Base-by-base conservation (phyloP, 2,888 invertebrate species). In the Brachyopa scutellaris region DNA sequence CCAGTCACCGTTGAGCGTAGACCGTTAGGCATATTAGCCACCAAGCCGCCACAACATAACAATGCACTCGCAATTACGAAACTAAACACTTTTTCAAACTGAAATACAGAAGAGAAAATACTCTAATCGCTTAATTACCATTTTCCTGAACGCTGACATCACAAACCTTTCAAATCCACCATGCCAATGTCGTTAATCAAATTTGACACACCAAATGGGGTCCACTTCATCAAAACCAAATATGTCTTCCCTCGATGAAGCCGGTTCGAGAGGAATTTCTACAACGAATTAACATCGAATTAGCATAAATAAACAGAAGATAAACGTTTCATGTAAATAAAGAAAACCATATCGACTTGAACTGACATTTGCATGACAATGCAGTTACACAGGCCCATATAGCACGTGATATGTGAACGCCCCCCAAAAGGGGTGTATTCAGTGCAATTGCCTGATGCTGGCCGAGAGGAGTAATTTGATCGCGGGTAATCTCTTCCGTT, bases 61-160 rank as follows among this genome's bases (percentile, higher is more conserved):
- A 51, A 42, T 53, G 67, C 55, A 45, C 33, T 53, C 13, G 53
- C 23, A 62, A 72, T 72, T 66, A 66, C 31, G 23, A 67, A 73
- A 73, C 61, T 23, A 62, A 61, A 55, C 57, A 59, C 19, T 42
- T 53, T 33, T 33, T 49, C 9, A 3, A 9, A 23, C 11, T n/a
- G 7, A 45, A 42, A 33, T 15, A 33, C 15, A n/a, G n/a, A 45
- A 64, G 23, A 57, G 45, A 74, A 76, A 80, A 57, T 23, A 49
- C 72, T 21, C 67, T 74, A 80, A 80, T 80, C 74, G 64, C 57
- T 80, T 80, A 76, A 76, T 80, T 80, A 80, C 62, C 76, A 80
- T 74, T 80, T 74, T 64, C 51, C 57, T 51, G 33, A 67, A 67
- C 64, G 40, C 31, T 62, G 38, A 64, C 67, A 80, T 57, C 62